A percentile compares a stretch with the other conserved stretches of the same genome.
These are phyloP conservation scores for Beris chalybata DNA, from an alignment of 2,888 invertebrate genomes.

Conservation along the genomic window DNA sequence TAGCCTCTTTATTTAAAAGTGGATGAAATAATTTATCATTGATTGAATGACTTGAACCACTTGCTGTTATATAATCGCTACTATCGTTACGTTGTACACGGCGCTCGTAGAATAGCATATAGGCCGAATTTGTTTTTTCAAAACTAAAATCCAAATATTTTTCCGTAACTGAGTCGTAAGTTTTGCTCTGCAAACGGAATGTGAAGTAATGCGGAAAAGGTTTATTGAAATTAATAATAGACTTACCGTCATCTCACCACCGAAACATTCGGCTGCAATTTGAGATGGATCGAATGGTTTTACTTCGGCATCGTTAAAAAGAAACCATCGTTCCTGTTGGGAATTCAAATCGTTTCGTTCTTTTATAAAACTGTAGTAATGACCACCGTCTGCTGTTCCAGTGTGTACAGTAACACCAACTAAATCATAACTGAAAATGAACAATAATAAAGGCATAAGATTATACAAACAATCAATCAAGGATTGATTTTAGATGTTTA, in stretches of 20 bases:
- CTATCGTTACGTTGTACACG: conserved; percentile 54
- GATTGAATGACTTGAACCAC: conserved; percentile 30
- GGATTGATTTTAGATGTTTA: too few relatives aligned
- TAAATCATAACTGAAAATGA: conserved; percentile 67
- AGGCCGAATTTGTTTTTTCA: conserved; percentile 96
- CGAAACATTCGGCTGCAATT: conserved; percentile 94
- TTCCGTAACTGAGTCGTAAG: conserved; percentile 93
- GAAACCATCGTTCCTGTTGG: conserved; percentile 82
- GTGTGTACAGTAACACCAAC: conserved; percentile 97
- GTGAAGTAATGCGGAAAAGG: conserved; percentile 35
- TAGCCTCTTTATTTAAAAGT: conserved; percentile 9
- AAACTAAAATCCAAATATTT: conserved; percentile 98
- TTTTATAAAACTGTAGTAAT: conserved; percentile 94
- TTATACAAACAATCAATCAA: too few relatives aligned
- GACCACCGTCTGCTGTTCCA: conserved; percentile 96
- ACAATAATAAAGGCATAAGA: not conserved
- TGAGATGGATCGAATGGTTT: conserved; percentile 95
- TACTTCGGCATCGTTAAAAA: conserved; percentile 91
- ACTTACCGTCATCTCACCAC: conserved; percentile 90
- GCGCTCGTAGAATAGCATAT: conserved; percentile 95
- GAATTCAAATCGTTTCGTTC: conserved; percentile 70
- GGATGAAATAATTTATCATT: conserved; percentile 1
- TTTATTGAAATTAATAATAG: not conserved
- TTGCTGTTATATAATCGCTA: conserved; percentile 42
- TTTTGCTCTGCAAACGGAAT: conserved; percentile 75